These are phyloP conservation scores for Falco rusticolus DNA, from an alignment of 2,797 vertebrate species.

Conservation along the genomic window DNA sequence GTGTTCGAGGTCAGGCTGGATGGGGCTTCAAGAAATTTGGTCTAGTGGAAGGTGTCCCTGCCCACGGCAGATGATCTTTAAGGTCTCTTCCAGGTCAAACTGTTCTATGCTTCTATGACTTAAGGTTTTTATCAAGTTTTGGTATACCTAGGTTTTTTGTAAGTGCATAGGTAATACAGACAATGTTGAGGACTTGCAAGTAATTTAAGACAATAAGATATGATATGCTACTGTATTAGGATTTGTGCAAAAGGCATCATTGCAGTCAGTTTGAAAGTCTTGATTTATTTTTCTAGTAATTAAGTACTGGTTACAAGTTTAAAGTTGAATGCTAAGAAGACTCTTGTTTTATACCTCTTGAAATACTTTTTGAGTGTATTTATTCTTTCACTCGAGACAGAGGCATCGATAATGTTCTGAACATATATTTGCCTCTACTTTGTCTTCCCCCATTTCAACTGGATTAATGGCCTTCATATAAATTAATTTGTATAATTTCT, in stretches of 20 bases:
- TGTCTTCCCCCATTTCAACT: not conserved
- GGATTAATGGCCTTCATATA: not conserved
- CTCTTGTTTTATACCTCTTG: not conserved
- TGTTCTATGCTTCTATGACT: too few relatives aligned
- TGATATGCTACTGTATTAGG: not conserved
- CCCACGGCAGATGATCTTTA: too few relatives aligned
- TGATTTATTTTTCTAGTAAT: not conserved
- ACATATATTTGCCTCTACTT: rapidly evolving
- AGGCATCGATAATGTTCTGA: not conserved
- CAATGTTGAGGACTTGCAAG: not conserved
- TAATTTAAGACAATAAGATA: not conserved
- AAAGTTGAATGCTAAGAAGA: not conserved
- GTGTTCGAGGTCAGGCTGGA: too few relatives aligned
- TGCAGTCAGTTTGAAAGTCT: not conserved
- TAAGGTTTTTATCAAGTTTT: not conserved
- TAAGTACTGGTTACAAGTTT: not conserved
- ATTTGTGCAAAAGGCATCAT: not conserved
- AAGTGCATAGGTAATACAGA: not conserved
- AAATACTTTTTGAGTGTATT: not conserved
- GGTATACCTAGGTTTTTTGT: not conserved
- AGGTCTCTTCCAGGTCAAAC: too few relatives aligned
- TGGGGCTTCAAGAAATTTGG: too few relatives aligned
- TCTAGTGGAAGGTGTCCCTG: too few relatives aligned
- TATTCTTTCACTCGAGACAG: not conserved
- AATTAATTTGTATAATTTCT: not conserved